Evolutionary conservation across 92 coral and sea anemone genomes (phyloP), one percentile per base, ranked within the genome.

Genomic region (Bergia sp.): DNA sequence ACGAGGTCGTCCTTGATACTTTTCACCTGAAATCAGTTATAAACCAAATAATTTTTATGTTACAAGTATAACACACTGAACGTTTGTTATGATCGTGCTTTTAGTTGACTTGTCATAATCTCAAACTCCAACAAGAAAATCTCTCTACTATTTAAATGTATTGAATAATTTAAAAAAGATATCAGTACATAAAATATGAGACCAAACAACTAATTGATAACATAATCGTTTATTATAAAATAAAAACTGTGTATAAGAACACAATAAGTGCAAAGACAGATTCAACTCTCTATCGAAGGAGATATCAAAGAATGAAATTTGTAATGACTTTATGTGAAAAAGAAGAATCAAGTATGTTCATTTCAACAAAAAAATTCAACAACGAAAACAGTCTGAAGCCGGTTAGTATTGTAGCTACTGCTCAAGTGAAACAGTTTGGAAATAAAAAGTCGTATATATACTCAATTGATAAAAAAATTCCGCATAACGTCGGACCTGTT

Each of bases 1-100:
- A 69, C 88, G 13, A 95, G 93, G 18, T 89, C 85, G 18, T 93
- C 91, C 85, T 95, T 93, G 23, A 82, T 92, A 61, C 77, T 77
- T 91, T 91, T 92, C 10, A 89, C 64, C 98, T 95, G 82, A 66
- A 87, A 86, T 85, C 10, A 61, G 41, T 8, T 38, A 73, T 8
- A 57, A 66, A 53, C 20, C 16, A 55, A 16, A 29, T 57, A 77
- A 44, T 3, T 16, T 47, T 4, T 4, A n/a, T 80, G 84, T 53
- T 37, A 21, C 15, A 12, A 6, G 7, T 29, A 37, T 9, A 73
- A 73, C 39, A 21, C 6, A 43, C 7, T 16, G 13, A 39, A 23
- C 3, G 37, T 49, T 44, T 8, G 15, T 18, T 8, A 50, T 10
- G 57, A 50, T 7, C 57, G 57, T 15, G 8, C 57, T 50, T 50